Evolutionary conservation across 2,113 vertebrate species (phyloP).

Genomic region (Megaleporinus macrocephalus): DNA sequence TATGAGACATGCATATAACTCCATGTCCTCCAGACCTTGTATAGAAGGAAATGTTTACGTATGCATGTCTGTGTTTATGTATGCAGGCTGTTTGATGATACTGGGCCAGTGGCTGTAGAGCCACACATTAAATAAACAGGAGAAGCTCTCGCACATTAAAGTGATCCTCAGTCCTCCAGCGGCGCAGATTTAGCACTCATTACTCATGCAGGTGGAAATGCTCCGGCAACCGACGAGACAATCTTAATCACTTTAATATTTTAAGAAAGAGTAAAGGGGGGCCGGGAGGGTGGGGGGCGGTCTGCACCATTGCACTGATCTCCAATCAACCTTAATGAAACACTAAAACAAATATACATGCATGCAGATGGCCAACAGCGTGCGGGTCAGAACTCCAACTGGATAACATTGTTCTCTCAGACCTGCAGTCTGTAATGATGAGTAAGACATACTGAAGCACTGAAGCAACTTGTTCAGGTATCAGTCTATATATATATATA

Average conservation of each 20-base stretch:
- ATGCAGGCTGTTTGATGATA: too few species aligned
- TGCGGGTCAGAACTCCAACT: background rate
- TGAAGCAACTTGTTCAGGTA: too few species aligned
- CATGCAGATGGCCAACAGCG: background rate
- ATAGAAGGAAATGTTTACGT: too few species aligned
- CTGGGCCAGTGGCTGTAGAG: background rate
- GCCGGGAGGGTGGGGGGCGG: too few species aligned
- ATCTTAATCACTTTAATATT: conserved; percentile 70
- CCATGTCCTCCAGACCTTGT: background rate
- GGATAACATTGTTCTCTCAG: too few species aligned
- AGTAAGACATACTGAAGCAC: too few species aligned
- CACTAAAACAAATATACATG: background rate
- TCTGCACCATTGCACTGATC: conserved; percentile 36
- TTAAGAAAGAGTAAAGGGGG: conserved; percentile 52
- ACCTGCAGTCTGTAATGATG: too few species aligned
- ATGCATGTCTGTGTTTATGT: conserved; percentile 1
- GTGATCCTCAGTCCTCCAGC: conserved; percentile 63
- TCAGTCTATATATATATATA: too few species aligned
- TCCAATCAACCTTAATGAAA: conserved; percentile 51
- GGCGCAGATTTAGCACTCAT: conserved; percentile 53
- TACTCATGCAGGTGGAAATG: conserved; percentile 56
- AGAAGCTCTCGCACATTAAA: conserved; percentile 67
- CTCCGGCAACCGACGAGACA: conserved; percentile 47
- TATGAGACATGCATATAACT: too few species aligned
- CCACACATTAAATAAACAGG: conserved; percentile 71